A percentile compares a stretch with the other conserved stretches of the same genome.
Conservation (phyloP, 1,140 invertebrate genomes). For the Cydia amplana region DNA sequence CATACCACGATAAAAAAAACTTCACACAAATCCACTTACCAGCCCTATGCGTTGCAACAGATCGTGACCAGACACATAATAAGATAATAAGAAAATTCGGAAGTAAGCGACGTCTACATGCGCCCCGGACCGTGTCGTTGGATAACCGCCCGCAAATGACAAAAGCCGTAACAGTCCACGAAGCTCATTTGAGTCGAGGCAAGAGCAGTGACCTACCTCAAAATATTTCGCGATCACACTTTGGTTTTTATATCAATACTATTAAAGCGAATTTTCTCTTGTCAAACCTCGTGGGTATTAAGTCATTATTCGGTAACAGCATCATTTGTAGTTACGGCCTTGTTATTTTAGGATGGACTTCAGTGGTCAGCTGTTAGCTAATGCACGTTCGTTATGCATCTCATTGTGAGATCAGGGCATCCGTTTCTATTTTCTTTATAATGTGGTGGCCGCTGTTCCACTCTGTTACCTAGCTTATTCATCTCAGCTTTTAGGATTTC, state of each 20-base stretch:
- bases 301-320: background rate
- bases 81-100: constrained; percentile 48
- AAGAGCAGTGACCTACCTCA: constrained; percentile 3
- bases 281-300: background rate
- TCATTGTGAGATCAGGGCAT: background rate
- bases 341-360: background rate
- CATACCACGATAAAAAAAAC: background rate
- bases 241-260: background rate
- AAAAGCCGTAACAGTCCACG: constrained; percentile 13
- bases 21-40: constrained; percentile 4
- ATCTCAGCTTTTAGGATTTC: background rate
- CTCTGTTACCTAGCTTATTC: background rate
- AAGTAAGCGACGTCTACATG: constrained; percentile 62
- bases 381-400: background rate
- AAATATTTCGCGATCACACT: background rate
- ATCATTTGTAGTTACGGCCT: background rate
- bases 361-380: constrained; percentile 7
- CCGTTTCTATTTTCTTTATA: background rate
- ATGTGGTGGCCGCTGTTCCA: background rate
- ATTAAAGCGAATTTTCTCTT: background rate
- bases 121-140: constrained; percentile 46
- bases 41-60: constrained; percentile 23
- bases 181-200: background rate
- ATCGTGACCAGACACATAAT: constrained; percentile 19
- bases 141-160: background rate